Percentiles rank a stretch among this genome's conserved stretches.
These are phyloP conservation scores for Lamellibrachia satsuma DNA, from an alignment of 2,888 invertebrate species.

Conservation along the genomic window DNA sequence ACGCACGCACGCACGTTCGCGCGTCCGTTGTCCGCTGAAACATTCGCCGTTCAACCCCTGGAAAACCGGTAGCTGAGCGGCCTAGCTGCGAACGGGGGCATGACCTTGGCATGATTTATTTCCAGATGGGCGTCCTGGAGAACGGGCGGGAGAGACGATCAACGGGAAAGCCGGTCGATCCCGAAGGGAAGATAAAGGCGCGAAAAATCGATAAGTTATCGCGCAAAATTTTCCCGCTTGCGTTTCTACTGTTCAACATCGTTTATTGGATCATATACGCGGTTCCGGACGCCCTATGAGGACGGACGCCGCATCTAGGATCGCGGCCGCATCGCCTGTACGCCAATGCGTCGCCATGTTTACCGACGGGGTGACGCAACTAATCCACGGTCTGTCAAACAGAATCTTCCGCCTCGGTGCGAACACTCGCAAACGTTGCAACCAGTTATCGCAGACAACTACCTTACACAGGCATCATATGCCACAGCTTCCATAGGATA, in stretches of 20 bases:
- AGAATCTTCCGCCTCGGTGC: background rate
- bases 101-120: background rate
- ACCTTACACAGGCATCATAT: background rate
- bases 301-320: background rate
- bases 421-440: background rate
- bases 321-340: background rate
- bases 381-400: background rate
- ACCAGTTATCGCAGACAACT: background rate
- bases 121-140: constrained; percentile 25
- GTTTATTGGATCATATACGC: constrained; percentile 45
- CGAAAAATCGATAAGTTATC: constrained; percentile 43
- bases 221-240: constrained; percentile 42
- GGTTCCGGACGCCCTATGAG: constrained; percentile 32
- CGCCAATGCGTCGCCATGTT: background rate
- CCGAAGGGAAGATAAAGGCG: constrained; percentile 40
- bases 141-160: constrained; percentile 17
- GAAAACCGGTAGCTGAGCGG: background rate
- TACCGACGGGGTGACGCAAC: background rate
- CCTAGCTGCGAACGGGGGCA: background rate
- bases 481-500: background rate
- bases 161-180: constrained; percentile 18
- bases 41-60: background rate
- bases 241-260: constrained; percentile 44
- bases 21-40: background rate
- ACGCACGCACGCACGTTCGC: background rate